Conservation (phyloP, 64 coral and sea anemone genomes). For the Anthopleura sola region DNA sequence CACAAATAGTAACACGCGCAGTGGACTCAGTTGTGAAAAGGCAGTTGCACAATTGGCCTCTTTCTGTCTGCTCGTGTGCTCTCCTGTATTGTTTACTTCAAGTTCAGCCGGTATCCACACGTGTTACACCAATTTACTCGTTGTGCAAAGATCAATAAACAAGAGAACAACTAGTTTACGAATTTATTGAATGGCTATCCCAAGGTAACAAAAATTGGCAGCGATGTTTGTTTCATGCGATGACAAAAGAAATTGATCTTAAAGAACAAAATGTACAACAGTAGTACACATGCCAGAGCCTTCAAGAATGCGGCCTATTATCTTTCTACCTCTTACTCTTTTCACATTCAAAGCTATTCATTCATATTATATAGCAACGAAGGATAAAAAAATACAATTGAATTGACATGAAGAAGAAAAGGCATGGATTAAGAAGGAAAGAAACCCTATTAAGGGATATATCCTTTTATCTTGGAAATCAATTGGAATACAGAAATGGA, state of each 20-base stretch:
- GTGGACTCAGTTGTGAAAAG: background rate
- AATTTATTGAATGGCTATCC: background rate
- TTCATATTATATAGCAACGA: background rate
- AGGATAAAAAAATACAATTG: background rate
- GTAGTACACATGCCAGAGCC: background rate
- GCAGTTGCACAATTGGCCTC: background rate
- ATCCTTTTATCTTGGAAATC: too few relatives aligned
- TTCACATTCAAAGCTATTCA: background rate
- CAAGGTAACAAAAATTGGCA: background rate
- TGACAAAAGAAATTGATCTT: background rate
- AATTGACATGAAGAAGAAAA: background rate
- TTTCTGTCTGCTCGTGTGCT: background rate
- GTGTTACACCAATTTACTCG: background rate
- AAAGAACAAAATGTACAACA: conserved; percentile 4
- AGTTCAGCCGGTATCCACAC: background rate
- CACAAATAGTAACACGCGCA: background rate
- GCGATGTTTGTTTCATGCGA: background rate
- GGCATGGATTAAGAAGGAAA: background rate
- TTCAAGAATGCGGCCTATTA: background rate
- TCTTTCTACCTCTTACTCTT: background rate
- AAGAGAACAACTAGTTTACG: background rate
- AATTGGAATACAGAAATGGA: too few relatives aligned
- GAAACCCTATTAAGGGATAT: too few relatives aligned
- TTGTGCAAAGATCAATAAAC: background rate
- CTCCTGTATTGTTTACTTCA: background rate